Percentiles rank a stretch among this genome's conserved stretches.
Conservation (phyloP, 2,797 vertebrate species). For the Steatocranus sp. region DNA sequence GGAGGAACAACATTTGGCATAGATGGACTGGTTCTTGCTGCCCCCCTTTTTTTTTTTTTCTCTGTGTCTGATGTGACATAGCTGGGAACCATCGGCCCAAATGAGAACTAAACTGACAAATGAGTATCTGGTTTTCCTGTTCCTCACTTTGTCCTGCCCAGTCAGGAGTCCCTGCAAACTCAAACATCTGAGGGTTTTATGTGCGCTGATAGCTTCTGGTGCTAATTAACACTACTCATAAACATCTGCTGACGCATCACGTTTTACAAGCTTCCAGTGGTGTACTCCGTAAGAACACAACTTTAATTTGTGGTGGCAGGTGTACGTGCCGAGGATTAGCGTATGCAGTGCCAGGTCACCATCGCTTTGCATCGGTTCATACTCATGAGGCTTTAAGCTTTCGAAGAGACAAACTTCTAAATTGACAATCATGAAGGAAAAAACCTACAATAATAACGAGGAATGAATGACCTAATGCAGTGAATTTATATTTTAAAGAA, state of each 20-base stretch:
- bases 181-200: not conserved
- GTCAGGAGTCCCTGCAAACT: not conserved
- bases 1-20: constrained; percentile 11
- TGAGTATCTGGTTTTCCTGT: constrained; percentile 3
- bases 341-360: not conserved
- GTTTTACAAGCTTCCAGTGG: not conserved
- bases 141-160: not conserved
- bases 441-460: not conserved
- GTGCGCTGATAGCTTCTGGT: not conserved
- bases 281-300: not conserved
- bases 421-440: not conserved
- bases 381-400: not conserved
- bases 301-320: not conserved
- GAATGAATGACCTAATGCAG: not conserved
- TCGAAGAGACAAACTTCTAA: not conserved
- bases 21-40: constrained; percentile 12
- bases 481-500: not conserved
- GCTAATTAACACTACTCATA: not conserved
- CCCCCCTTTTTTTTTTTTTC: not conserved
- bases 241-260: not conserved
- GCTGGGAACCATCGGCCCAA: not conserved
- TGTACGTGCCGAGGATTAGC: not conserved
- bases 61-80: constrained; percentile 21
- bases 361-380: not conserved
- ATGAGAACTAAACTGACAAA: constrained; percentile 32